Base-by-base conservation (phyloP, 1,140 invertebrate species). In the Caenorhabditis latens region DNA sequence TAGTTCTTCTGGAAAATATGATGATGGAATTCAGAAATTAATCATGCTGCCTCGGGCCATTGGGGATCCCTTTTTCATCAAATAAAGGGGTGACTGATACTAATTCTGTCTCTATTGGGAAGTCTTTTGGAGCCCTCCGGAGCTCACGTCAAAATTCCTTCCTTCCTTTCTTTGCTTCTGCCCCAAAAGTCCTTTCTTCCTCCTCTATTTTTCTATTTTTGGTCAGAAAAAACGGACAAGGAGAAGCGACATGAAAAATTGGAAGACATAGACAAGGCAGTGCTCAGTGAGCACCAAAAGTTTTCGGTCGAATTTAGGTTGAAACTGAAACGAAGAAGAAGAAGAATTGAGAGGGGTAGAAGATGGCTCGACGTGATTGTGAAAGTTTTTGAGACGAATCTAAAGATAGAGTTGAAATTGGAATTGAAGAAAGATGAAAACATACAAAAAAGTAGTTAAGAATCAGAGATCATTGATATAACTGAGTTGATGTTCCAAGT, bases 271-370 rank as follows among this genome's bases (percentile, higher is more conserved):
- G 32, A 14, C 50, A 14, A 14, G 13, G 8, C 16, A 53, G 46
- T 79, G 71, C 71, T 79, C 71, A 50, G 71, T 50, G 71, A 79
- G 71, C 71, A 79, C 71, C 71, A 79, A 79, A 79, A 48, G 71
- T 79, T 50, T 24, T 32, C 40, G 19, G 65, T 79, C 42, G 43
- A 71, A 24, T 79, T 50, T 50, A 79, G 43, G 71, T 50, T 79
- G 71, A 50, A 79, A 71, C 65, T 71, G 65, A 71, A 71, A 48
- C 65, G 65, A 46, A n/a, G 11, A 19, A 21, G 11, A 19, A 21
- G 32, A 71, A 48, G 65, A 71, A 13, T 4, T 40, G n/a, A 58
- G n/a, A n/a, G 19, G 24, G 19, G 61, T 11, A 53, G 16, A 53
- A 71, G 65, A 71, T 71, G 65, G 65, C 40, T 43, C 40, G 40